A percentile compares a stretch with the other conserved stretches of the same genome.
phyloP scores from a whole-genome alignment of 2,797 vertebrate species.

The Chiroxiphia lanceolata region DNA sequence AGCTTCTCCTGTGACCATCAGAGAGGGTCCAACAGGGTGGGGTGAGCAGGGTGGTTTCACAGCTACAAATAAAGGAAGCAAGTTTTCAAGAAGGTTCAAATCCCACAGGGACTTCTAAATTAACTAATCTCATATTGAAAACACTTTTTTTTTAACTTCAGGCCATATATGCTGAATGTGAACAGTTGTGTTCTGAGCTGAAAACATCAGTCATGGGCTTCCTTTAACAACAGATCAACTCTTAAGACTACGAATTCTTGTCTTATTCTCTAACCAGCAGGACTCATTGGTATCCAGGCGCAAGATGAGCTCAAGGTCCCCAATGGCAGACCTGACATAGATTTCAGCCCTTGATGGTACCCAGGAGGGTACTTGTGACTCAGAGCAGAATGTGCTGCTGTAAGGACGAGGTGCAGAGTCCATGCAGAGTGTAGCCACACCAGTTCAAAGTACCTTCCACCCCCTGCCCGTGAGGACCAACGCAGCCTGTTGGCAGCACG shows the following conservation, averaged over 20 bases:
- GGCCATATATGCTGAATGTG: neutral
- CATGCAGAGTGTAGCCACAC: rapidly evolving
- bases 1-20: neutral
- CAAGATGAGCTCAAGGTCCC: neutral
- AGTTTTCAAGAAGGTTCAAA: neutral
- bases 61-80: neutral
- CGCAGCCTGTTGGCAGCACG: rapidly evolving
- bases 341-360: neutral
- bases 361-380: neutral
- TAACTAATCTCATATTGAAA: neutral
- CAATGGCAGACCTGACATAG: neutral
- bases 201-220: neutral
- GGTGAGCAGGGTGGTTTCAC: neutral
- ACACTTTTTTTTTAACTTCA: neutral
- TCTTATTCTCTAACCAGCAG: neutral
- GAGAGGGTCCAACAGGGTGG: neutral
- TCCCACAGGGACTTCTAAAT: neutral
- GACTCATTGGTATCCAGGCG: rapidly evolving
- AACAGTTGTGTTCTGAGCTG: neutral
- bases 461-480: rapidly evolving
- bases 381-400: neutral
- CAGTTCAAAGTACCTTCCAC: slow-evolving; percentile 21
- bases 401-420: neutral
- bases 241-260: neutral
- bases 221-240: neutral